A percentile compares a stretch with the other conserved stretches of the same genome.
These are phyloP conservation scores for Ascidia mentula DNA, from an alignment of 23 tunicate species.

Conservation along the genomic window DNA sequence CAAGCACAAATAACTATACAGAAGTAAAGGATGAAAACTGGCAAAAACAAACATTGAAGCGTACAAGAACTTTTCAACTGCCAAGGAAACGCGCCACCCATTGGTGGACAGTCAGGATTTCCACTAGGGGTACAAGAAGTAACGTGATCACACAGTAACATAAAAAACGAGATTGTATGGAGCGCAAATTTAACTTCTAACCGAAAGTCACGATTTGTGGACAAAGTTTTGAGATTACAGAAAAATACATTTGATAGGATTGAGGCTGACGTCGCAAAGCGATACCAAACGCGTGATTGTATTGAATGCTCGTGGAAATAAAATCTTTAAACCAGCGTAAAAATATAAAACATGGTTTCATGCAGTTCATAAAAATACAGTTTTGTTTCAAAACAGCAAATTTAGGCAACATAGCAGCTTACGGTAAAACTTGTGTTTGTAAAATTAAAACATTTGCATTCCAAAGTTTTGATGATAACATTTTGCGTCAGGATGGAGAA, in stretches of 20 bases:
- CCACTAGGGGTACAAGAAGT: not conserved
- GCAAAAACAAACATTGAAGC: constrained; percentile 12
- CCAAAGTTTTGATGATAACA: not conserved
- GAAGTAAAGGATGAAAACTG: not conserved
- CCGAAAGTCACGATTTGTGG: not conserved
- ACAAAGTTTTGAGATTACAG: not conserved
- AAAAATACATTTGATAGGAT: not conserved
- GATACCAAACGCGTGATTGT: not conserved
- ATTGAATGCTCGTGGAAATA: not conserved
- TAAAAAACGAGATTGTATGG: not conserved
- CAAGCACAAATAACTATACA: constrained; percentile 8
- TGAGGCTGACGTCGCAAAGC: not conserved
- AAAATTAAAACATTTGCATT: not conserved
- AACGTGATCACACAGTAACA: not conserved
- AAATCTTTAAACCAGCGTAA: not conserved
- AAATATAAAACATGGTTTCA: constrained; percentile 3
- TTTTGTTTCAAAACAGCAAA: not conserved
- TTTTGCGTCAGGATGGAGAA: constrained; percentile 3
- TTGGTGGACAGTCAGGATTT: not conserved
- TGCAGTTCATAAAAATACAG: not conserved
- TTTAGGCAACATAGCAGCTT: not conserved
- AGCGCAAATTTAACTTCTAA: not conserved
- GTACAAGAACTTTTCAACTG: constrained; percentile 9
- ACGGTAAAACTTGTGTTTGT: not conserved
- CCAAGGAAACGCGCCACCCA: not conserved